Evolutionary conservation across 2,797 vertebrate genomes (phyloP), one percentile per base, ranked within the genome.

Genomic region (Sphenopsis melanotis): DNA sequence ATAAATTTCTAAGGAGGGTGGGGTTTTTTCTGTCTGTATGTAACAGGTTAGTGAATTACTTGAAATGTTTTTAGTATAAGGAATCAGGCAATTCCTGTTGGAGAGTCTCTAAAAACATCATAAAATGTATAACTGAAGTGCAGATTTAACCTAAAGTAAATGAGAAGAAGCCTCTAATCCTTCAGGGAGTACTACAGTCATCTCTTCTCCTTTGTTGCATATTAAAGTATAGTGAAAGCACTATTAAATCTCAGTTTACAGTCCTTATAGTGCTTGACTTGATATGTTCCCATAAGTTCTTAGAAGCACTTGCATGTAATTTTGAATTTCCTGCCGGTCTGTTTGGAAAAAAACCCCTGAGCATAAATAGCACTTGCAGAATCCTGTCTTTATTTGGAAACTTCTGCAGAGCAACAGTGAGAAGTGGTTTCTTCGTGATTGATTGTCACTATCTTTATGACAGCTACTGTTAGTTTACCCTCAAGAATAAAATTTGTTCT

Each of bases 21-120:
- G 4, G 15, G 0, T 1, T 27, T 70, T 52, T 52, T 42, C 6
- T 30, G 11, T 46, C 16, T 4, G 0, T 11, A 3, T 29, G 21
- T 83, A 52, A 52, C 26, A 85, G 26, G 12, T 34, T 69, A 69
- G 34, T n/a, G 16, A 66, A 63, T 64, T 14, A 80, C 9, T 37
- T 32, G 10, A 44, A 72, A 20, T 29, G 5, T 2, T 42, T 66
- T 77, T 70, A n/a, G 15, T n/a, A 4, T 46, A 9, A 56, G 44
- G 7, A 59, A 44, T 77, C 15, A 11, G 34, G 12, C 20, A 61
- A 19, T 70, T 76, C 7, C 1, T 32, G 4, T 36, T 63, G 72
- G 52, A 56, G 26, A 34, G 21, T 56, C 41, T 74, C 36, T 69
- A 21, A 76, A 75, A 82, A 18, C 23, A 22, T 52, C 20, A 27